These are phyloP conservation scores for Scaptomyza tumidula DNA, from an alignment of 2,888 invertebrate genomes.

Conservation along the genomic window DNA sequence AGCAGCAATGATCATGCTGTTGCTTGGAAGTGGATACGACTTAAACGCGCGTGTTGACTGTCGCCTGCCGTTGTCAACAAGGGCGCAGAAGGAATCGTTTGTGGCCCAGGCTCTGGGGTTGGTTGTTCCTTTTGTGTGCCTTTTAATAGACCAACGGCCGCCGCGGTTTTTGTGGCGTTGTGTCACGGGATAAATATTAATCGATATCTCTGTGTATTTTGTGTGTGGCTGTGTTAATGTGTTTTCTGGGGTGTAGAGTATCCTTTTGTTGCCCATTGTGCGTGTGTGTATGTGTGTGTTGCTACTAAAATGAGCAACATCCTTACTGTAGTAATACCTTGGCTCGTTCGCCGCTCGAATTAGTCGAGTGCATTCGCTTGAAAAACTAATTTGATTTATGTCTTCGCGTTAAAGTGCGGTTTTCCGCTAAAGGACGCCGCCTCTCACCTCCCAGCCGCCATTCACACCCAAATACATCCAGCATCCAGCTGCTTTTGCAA, in stretches of 20 bases:
- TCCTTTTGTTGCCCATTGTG: conserved; percentile 52
- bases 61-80: conserved; percentile 51
- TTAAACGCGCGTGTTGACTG: conserved; percentile 49
- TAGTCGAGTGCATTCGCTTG: conserved; percentile 79
- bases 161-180: conserved; percentile 67
- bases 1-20: conserved; percentile 54
- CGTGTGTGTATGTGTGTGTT: conserved; percentile 9
- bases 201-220: conserved; percentile 59
- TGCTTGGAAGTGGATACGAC: conserved; percentile 44
- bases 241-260: conserved; percentile 29
- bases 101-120: conserved; percentile 30
- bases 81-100: conserved; percentile 16
- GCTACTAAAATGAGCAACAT: conserved; percentile 64
- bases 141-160: conserved; percentile 70
- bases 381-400: conserved; percentile 82
- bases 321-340: conserved; percentile 38
- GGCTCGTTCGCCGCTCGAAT: conserved; percentile 61
- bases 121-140: conserved; percentile 55
- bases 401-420: conserved; percentile 67
- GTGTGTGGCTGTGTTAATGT: conserved; percentile 23
- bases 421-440: conserved; percentile 42
- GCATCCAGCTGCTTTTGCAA: conserved; percentile 58
- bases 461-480: conserved; percentile 62
- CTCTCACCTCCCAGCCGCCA: conserved; percentile 48
- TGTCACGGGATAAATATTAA: conserved; percentile 75